A percentile compares a stretch with the other conserved stretches of the same genome.
These are phyloP conservation scores for Agelastica alni DNA, from an alignment of 2,888 invertebrate genomes.

Conservation along the genomic window DNA sequence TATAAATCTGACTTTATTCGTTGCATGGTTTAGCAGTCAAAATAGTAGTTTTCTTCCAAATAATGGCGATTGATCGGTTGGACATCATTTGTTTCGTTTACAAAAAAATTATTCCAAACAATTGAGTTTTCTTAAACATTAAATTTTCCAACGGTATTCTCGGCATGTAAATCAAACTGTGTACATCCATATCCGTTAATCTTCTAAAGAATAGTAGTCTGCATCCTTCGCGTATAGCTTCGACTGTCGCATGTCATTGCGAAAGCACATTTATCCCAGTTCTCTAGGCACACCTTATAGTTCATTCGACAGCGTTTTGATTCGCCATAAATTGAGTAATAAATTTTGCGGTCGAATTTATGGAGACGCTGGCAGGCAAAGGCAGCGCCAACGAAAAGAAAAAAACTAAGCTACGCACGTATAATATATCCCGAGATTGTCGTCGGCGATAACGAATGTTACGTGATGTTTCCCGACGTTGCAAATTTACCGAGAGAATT, in stretches of 20 bases:
- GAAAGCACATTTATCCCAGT: constrained; percentile 5
- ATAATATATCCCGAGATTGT: constrained; percentile 26
- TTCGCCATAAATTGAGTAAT: constrained; percentile 45
- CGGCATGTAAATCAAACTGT: too few species aligned
- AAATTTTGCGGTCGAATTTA: constrained; percentile 41
- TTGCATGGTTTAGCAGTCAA: too few species aligned
- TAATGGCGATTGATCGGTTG: too few species aligned
- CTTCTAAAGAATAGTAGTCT: too few species aligned
- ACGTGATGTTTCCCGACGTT: constrained; percentile 25
- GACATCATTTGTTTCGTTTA: too few species aligned
- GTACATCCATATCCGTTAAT: too few species aligned
- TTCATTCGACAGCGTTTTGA: constrained; percentile 43
- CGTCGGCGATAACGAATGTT: constrained; percentile 33
- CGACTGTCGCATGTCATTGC: constrained; percentile 1
- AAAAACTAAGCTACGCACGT: constrained; percentile 21
- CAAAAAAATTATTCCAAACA: too few species aligned
- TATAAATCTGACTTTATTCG: too few species aligned
- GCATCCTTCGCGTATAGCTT: not conserved
- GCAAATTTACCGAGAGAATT: constrained; percentile 21
- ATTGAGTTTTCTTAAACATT: too few species aligned
- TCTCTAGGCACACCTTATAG: constrained; percentile 37
- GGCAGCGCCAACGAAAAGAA: constrained; percentile 21
- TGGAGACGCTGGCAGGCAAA: constrained; percentile 32
- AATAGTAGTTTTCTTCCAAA: too few species aligned
- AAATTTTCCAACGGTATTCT: too few species aligned